Conservation (phyloP, 2,888 invertebrate genomes). For the Pherbina coryleti region DNA sequence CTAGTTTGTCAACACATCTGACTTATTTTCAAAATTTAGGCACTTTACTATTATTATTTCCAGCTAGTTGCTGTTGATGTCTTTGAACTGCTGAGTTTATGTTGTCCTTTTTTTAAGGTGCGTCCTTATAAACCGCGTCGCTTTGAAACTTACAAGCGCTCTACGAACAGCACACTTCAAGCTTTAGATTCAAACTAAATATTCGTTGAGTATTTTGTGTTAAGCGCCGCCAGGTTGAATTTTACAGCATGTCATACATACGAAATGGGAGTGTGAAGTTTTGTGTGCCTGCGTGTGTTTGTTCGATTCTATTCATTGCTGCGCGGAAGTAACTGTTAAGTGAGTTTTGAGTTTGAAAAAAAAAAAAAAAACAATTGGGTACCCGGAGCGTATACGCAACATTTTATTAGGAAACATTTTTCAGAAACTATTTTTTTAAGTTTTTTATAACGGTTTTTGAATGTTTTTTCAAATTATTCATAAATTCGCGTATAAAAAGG, state of each 20-base stretch:
- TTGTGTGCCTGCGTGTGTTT: neutral
- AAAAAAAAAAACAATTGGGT: neutral
- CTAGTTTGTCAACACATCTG: no score
- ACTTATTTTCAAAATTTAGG: no score
- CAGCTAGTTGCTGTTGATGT: neutral
- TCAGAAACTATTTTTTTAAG: neutral
- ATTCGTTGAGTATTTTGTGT: constrained; percentile 34
- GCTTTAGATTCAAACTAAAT: constrained; percentile 44
- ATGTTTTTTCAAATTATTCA: neutral
- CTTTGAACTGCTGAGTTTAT: neutral
- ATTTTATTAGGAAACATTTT: neutral
- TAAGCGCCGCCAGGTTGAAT: constrained; percentile 14
- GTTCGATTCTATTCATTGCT: neutral
- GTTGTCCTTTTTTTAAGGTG: constrained; percentile 53
- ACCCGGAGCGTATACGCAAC: constrained; percentile 37
- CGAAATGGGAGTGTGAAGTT: neutral
- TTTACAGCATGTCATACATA: no score
- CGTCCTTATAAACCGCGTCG: constrained; percentile 53
- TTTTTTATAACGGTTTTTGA: neutral
- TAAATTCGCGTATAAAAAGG: no score
- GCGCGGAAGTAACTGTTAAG: constrained; percentile 16
- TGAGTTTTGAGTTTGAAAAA: neutral
- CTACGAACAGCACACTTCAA: constrained; percentile 45
- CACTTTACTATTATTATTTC: neutral
- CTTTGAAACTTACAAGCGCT: neutral